Base-by-base conservation (phyloP, 2,888 invertebrate genomes). In the Sceliomorpha sp. region DNA sequence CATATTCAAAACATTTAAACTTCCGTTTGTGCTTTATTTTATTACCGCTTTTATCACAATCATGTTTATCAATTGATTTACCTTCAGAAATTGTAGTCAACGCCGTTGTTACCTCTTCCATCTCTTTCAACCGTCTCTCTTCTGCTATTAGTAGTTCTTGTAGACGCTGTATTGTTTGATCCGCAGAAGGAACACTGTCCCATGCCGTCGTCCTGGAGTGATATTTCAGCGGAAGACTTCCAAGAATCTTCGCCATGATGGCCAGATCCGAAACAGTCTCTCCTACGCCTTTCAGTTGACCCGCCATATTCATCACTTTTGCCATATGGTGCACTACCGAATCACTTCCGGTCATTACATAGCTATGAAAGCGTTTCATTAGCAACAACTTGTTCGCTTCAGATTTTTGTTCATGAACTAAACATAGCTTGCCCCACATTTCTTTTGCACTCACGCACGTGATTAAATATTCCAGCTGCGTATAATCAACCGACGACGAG, bases 291-390 rank as follows among this genome's bases (percentile, higher is more conserved):
- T 14, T 48, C 27, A 76, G 27, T 47, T 55, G 63, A 0, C 37
- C 10, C 10, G 79, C 81, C 60, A 81, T 48, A 36, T 78, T 81
- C 55, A 75, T 74, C 1, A 82, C 64, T 56, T 78, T 80, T 1
- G 78, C 29, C 2, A 82, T 68, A 39, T 81, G 80, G 36, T 81
- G 74, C 0, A 76, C 75, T 1, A 82, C 69, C 1, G 63, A 62
- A 15, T 82, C 79, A 3, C 40, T 73, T 4, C 69, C 6, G 0
- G 27, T 34, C 74, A 73, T 74, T 1, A 24, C 20, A 17, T 73
- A 70, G 0, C 58, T 55, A 12, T 77, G 69, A 36, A 77, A 77
- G 2, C 47, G 50, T 29, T 75, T 63, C 9, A 48, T 58, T 10
- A 76, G 13, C 1, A 68, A 4, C 3, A 74, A 14, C 42, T 71